Evolutionary conservation across 2,888 invertebrate genomes (phyloP).

Genomic region (Drosophila nigritarsus): DNA sequence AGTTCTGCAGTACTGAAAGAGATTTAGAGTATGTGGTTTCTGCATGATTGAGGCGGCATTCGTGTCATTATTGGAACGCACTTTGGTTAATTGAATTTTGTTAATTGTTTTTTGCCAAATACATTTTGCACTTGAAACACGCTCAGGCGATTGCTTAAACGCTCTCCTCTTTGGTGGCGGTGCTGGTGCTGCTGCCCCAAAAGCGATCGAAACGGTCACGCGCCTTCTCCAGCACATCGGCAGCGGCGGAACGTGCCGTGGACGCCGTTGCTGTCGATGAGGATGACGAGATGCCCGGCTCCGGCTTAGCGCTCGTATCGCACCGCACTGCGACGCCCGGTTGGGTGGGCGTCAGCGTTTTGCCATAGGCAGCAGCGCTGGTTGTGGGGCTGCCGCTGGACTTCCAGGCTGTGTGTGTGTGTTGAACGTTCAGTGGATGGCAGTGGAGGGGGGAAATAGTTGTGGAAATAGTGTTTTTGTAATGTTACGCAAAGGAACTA

Average conservation of each 20-base stretch:
- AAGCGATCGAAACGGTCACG: slow-evolving; percentile 94
- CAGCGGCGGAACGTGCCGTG: slow-evolving; percentile 85
- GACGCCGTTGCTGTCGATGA: slow-evolving; percentile 76
- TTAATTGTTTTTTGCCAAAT: slow-evolving; percentile 43
- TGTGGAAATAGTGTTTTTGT: slow-evolving; percentile 79
- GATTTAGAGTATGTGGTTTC: slow-evolving; percentile 33
- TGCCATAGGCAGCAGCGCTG: slow-evolving; percentile 66
- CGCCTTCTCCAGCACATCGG: slow-evolving; percentile 92
- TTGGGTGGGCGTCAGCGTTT: slow-evolving; percentile 68
- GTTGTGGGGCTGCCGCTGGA: slow-evolving; percentile 74
- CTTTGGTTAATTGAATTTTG: slow-evolving; percentile 35
- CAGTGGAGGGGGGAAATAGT: slow-evolving; percentile 79
- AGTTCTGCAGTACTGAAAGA: slow-evolving; percentile 13
- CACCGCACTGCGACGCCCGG: slow-evolving; percentile 71
- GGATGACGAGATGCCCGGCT: slow-evolving; percentile 56
- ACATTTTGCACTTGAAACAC: slow-evolving; percentile 59
- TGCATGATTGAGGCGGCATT: slow-evolving; percentile 43
- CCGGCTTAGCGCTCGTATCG: slow-evolving; percentile 48
- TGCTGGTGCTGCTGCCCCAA: slow-evolving; percentile 89
- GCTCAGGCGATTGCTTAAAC: slow-evolving; percentile 77
- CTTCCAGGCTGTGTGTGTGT: slow-evolving; percentile 79
- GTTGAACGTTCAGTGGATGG: slow-evolving; percentile 52
- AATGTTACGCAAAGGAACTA: slow-evolving; percentile 77
- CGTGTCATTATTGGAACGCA: slow-evolving; percentile 36
- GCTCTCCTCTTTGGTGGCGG: slow-evolving; percentile 86